Evolutionary conservation across 1,140 invertebrate species (phyloP).

Genomic region (Zaprionus taronus): DNA sequence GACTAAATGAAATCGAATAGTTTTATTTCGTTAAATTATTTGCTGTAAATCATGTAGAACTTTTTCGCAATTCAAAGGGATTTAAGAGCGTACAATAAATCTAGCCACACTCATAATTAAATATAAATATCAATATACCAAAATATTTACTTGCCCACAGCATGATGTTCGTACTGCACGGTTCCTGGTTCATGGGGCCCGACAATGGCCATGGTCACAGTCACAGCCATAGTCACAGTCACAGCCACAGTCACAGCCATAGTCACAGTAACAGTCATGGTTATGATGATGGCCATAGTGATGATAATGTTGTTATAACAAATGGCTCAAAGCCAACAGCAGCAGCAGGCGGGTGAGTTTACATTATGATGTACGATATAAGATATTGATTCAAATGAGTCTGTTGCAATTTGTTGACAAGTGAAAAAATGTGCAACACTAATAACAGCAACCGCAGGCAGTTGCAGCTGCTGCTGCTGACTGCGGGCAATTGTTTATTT

Average conservation of each 20-base stretch:
- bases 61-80: background rate
- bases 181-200: conserved; percentile 85
- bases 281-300: conserved; percentile 9
- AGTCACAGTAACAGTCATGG: conserved; percentile 30
- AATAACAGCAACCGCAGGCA: background rate
- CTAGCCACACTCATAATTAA: conserved; percentile 35
- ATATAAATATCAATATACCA: conserved; percentile 39
- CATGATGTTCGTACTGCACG: conserved; percentile 91
- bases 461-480: conserved; percentile 5
- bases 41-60: background rate
- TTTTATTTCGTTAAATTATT: background rate
- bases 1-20: background rate
- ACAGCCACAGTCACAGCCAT: conserved; percentile 44
- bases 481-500: conserved; percentile 48
- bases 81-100: background rate
- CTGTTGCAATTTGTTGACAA: conserved; percentile 38
- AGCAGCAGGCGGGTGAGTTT: conserved; percentile 2
- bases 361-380: background rate
- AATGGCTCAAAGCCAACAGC: conserved; percentile 52
- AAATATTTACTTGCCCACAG: conserved; percentile 82
- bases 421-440: background rate
- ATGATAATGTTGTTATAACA: conserved; percentile 50
- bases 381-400: conserved; percentile 48
- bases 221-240: conserved; percentile 47
- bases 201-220: conserved; percentile 58